Base-by-base conservation (phyloP, 2,113 vertebrate genomes). In the Zeus faber region DNA sequence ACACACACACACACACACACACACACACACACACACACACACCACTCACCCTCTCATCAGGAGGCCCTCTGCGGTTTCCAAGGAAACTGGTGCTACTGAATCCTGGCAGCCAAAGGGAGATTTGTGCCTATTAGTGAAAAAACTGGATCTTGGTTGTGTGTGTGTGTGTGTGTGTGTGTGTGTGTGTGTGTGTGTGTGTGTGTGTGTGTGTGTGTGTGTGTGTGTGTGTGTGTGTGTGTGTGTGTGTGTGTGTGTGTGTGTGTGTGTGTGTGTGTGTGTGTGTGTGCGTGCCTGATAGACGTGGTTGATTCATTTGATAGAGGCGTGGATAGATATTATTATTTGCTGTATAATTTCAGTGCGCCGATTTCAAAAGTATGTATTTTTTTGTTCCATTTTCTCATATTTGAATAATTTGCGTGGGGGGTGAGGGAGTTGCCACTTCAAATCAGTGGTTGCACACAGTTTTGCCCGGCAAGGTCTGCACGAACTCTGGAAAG, bases 61-160 rank as follows among this genome's bases (percentile, higher is more conserved):
- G 26, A 73, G 58, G 64, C 54, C 40, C 46, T 57, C 39, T 70
- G 59, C 41, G 21, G 75, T 80, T 76, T 49, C 75, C 72, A 74
- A 55, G 67, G 72, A 61, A 80, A 80, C 74, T 13, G 46, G 50
- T 33, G 37, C 9, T 56, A 44, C 25, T 53, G 29, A 65, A 47
- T 23, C 22, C 24, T 21, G 54, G 61, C 74, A 76, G 63, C 61
- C 49, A 27, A 56, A 51, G 20, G 17, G 25, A 35, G 33, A 18
- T 8, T 5, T 24, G 22, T n/a, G 47, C 2, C n/a, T 17, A n/a
- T n/a, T 35, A 40, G 40, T 55, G 27, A 16, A 49, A n/a, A 24
- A 33, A 31, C 24, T 25, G 23, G 6, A 3, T n/a, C 46, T 27
- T 50, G 18, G 54, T 46, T 58, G 56, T 65, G 35, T 47, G 9